Conservation (phyloP, 2,113 vertebrate species). For the Phoxinus phoxinus region DNA sequence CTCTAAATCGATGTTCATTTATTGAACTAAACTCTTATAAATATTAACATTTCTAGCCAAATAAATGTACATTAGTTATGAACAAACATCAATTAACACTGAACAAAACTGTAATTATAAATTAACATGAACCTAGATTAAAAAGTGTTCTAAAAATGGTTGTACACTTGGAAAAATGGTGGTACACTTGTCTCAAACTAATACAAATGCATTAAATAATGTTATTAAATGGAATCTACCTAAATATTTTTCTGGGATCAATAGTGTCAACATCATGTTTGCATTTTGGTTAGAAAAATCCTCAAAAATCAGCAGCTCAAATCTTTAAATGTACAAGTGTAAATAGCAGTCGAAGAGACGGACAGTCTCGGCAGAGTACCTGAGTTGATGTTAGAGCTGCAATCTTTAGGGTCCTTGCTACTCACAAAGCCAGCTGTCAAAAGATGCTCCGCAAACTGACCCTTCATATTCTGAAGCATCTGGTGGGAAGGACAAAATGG, state of each 20-base stretch:
- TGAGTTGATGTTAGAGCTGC: constrained; percentile 92
- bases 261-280: neutral
- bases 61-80: neutral
- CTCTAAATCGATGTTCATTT: neutral
- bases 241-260: neutral
- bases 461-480: constrained; percentile 99
- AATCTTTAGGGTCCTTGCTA: constrained; percentile 87
- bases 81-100: neutral
- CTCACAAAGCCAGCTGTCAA: constrained; percentile 89
- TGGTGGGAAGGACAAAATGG: constrained; percentile 57
- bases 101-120: neutral
- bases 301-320: neutral
- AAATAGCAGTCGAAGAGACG: neutral
- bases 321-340: neutral
- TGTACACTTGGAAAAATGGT: neutral
- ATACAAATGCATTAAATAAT: neutral
- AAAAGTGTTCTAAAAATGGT: neutral
- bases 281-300: neutral
- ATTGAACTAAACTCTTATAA: neutral
- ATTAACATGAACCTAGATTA: neutral
- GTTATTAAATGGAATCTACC: neutral
- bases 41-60: neutral
- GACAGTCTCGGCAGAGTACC: constrained; percentile 68
- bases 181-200: neutral
- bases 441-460: constrained; percentile 95